phyloP scores from a whole-genome alignment of 2,888 invertebrate species.

The Apamea crenata region DNA sequence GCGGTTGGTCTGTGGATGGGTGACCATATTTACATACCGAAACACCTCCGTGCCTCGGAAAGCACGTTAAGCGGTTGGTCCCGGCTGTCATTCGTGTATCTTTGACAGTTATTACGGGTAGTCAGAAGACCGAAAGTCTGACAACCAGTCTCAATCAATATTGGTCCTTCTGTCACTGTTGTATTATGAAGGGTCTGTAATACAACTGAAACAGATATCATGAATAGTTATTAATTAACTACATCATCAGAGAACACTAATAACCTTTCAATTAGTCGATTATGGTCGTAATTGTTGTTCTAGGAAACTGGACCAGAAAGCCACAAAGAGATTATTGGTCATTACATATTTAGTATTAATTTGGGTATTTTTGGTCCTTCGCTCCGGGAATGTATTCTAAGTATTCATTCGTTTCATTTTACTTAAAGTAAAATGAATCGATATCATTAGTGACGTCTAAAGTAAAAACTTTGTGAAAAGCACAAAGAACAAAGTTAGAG shows the following conservation, averaged over 20 bases:
- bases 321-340: not conserved
- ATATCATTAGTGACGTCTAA: constrained; percentile 19
- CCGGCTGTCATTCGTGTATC: too few relatives aligned
- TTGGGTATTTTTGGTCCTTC: constrained; percentile 18
- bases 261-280: constrained; percentile 27
- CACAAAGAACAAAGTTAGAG: not conserved
- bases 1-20: too few relatives aligned
- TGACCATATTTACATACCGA: too few relatives aligned
- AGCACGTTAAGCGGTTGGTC: too few relatives aligned
- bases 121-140: too few relatives aligned
- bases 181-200: not conserved
- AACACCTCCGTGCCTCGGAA: too few relatives aligned
- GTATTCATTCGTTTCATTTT: too few relatives aligned
- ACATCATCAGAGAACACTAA: constrained; percentile 8
- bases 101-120: too few relatives aligned
- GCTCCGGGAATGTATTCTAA: constrained; percentile 17
- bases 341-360: constrained; percentile 30
- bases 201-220: not conserved
- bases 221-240: constrained; percentile 15
- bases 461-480: constrained; percentile 1
- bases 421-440: constrained; percentile 25
- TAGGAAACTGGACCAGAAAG: constrained; percentile 20
- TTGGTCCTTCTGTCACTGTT: not conserved
- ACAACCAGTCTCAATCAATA: not conserved
- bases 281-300: not conserved